Conservation (phyloP, 2,888 invertebrate genomes). For the Hirtodrosophila histrioides region DNA sequence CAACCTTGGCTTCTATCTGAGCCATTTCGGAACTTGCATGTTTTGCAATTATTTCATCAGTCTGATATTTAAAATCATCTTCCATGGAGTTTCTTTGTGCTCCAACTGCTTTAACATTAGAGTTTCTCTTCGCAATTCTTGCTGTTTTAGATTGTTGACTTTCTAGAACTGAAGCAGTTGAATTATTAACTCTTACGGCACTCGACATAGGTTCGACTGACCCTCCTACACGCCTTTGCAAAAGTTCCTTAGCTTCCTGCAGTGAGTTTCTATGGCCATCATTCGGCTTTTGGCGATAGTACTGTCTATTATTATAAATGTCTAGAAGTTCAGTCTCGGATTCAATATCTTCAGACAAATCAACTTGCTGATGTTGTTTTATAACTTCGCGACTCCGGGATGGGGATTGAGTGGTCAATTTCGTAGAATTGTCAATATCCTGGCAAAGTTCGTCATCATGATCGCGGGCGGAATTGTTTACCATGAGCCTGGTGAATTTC, state of each 20-base stretch:
- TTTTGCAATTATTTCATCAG: not conserved
- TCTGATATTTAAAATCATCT: no score
- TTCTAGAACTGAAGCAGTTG: not conserved
- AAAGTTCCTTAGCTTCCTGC: not conserved
- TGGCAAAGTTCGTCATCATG: not conserved
- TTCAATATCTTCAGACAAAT: conserved; percentile 2
- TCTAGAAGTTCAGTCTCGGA: conserved; percentile 10
- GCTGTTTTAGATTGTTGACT: not conserved
- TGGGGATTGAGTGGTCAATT: not conserved
- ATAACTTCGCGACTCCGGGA: not conserved
- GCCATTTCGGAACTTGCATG: conserved; percentile 8
- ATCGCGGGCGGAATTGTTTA: not conserved
- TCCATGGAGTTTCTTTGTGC: not conserved
- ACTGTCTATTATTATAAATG: conserved; percentile 8
- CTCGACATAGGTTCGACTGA: not conserved
- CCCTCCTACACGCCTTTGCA: not conserved
- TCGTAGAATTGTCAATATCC: not conserved
- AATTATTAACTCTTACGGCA: no score
- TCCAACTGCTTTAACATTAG: no score
- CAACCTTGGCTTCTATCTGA: not conserved
- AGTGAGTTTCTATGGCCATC: not conserved
- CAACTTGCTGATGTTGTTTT: not conserved
- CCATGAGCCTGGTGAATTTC: conserved; percentile 40
- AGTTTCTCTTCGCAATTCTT: not conserved
- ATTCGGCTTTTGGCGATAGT: conserved; percentile 1